Evolutionary conservation across 1,140 invertebrate species (phyloP).

Genomic region (Drosophila sechellia): DNA sequence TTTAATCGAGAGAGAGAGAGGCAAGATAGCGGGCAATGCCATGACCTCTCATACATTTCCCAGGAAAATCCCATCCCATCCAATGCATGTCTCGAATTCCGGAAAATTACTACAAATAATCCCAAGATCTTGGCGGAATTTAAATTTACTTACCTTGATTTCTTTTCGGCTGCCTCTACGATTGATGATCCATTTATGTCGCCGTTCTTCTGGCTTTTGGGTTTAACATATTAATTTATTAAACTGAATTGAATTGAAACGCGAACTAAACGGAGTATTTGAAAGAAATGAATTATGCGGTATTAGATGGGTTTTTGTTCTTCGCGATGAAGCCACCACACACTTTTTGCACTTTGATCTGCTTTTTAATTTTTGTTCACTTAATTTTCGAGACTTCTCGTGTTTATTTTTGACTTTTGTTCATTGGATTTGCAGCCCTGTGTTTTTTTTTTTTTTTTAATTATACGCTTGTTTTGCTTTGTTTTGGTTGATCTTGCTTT

Average conservation of each 20-base stretch:
- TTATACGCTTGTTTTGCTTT: conserved; percentile 12
- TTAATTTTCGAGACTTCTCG: conserved; percentile 14
- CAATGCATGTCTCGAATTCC: conserved; percentile 20
- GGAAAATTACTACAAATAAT: conserved; percentile 1
- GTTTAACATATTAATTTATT: not conserved
- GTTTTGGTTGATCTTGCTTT: conserved; percentile 11
- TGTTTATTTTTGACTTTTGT: conserved; percentile 39
- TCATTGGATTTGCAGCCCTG: conserved; percentile 14
- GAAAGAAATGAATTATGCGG: conserved; percentile 9
- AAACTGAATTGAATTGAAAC: conserved; percentile 6
- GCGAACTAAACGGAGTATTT: conserved; percentile 26
- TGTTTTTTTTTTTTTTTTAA: conserved; percentile 17
- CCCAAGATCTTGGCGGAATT: not conserved
- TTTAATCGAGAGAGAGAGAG: not conserved
- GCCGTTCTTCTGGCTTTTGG: not conserved
- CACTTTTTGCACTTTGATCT: conserved; percentile 42
- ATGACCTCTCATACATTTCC: conserved; percentile 21
- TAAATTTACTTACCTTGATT: conserved; percentile 27
- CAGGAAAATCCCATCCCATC: conserved; percentile 1
- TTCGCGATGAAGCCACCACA: conserved; percentile 18
- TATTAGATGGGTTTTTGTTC: conserved; percentile 28
- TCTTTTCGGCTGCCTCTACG: conserved; percentile 16
- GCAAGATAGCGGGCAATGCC: conserved; percentile 5
- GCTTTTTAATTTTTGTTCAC: conserved; percentile 2
- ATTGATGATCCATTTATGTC: conserved; percentile 25